Base-by-base conservation (phyloP, 2,113 vertebrate species). In the Hippocampus guttulatus region DNA sequence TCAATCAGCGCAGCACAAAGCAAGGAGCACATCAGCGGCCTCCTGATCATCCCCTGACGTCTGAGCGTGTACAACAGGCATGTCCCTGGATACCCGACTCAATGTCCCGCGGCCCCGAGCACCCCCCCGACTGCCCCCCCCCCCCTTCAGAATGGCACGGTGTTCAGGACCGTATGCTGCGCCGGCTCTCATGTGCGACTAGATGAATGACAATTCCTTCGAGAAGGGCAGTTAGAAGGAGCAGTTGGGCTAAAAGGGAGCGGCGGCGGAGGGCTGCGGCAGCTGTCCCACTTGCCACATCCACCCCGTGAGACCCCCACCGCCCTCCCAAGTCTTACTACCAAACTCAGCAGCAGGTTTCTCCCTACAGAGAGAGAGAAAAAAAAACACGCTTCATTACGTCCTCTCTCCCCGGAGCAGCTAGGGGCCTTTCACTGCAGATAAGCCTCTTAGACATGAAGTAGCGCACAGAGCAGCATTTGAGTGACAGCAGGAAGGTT, bases 391-490 rank as follows among this genome's bases (percentile, higher is more conserved):
- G 97, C 94, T 98, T 99, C 96, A 98, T 99, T 99, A 99, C 96
- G 96, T 96, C 94, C 94, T 95, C 95, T 96, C 96, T 97, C 95
- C 94, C 94, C 93, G 85, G 94, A 97, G 94, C 95, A 95, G 94
- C 94, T 94, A 96, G 95, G 95, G 94, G 95, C 95, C 95, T 98
- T 98, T 99, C 95, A 99, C 94, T 88, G 92, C 94, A 98, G 97
- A 99, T 98, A 99, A 99, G 97, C 97, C 96, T 99, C 97, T 99
- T 99, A 99, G 96, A 96, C 96, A 95, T 95, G 95, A 95, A 96
- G 96, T 95, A 96, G 96, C 94, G 95, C 96, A 95, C 94, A 96
- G 96, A 95, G 96, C 94, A 93, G 93, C 93, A 91, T 95, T 95
- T 98, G 97, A 99, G 94, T 99, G 97, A 98, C 96, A 96, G 97